Evolutionary conservation across 2,888 invertebrate species (phyloP).

Genomic region (Heteropelma amictum): DNA sequence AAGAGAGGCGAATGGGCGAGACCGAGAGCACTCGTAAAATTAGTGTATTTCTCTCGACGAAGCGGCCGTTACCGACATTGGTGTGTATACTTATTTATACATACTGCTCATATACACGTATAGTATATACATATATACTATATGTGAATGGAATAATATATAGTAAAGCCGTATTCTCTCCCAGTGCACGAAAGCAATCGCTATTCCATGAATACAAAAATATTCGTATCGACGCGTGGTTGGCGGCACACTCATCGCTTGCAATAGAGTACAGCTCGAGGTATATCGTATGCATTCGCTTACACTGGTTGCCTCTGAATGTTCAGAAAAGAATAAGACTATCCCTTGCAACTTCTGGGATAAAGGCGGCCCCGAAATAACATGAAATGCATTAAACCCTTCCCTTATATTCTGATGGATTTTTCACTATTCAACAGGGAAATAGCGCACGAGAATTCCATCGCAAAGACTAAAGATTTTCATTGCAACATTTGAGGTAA

Average conservation of each 20-base stretch:
- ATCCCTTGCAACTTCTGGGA: neutral
- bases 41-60: slow-evolving; percentile 69
- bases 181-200: slow-evolving; percentile 68
- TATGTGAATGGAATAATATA: neutral
- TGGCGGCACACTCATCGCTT: slow-evolving; percentile 21
- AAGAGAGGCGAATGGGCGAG: slow-evolving; percentile 36
- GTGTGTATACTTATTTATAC: slow-evolving; percentile 31
- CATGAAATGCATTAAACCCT: neutral
- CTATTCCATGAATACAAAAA: slow-evolving; percentile 75
- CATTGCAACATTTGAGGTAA: no score
- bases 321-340: neutral
- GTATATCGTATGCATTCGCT: neutral
- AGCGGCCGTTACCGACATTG: slow-evolving; percentile 60
- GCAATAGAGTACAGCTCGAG: neutral
- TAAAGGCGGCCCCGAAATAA: neutral
- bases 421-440: no score
- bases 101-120: neutral
- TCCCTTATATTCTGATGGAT: no score
- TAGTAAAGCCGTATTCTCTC: slow-evolving; percentile 3
- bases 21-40: slow-evolving; percentile 67
- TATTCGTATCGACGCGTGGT: slow-evolving; percentile 57
- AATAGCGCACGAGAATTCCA: no score
- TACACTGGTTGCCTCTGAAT: neutral
- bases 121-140: neutral
- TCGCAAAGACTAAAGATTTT: no score